Percentiles rank a stretch among this genome's conserved stretches.
Evolutionary conservation across 2,113 vertebrate genomes (phyloP).

Genomic region (Podilymbus podiceps): DNA sequence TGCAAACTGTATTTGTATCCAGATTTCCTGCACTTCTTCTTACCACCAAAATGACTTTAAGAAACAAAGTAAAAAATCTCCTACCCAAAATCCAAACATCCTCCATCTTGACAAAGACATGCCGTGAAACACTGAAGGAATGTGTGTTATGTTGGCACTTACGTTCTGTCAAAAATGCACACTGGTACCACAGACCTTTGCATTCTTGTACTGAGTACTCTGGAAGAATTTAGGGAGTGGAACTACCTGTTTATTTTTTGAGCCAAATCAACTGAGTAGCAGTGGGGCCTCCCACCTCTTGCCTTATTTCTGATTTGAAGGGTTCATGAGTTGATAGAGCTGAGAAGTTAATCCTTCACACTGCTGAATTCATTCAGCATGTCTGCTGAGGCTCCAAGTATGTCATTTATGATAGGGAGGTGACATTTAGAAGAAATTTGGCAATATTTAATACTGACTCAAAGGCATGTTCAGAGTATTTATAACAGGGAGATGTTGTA

Average conservation of each 20-base stretch:
- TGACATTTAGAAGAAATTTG: background rate
- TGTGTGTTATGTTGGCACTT: background rate
- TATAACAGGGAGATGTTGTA: background rate
- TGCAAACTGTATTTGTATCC: background rate
- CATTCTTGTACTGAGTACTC: background rate
- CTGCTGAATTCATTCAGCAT: background rate
- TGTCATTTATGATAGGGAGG: slow-evolving; percentile 11
- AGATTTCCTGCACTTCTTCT: background rate
- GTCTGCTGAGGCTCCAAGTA: background rate
- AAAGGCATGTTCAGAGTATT: background rate
- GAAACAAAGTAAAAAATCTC: background rate
- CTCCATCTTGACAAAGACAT: background rate
- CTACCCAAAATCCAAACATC: background rate
- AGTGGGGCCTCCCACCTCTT: background rate
- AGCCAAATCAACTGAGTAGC: background rate
- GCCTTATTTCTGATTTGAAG: background rate
- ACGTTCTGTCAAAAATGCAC: background rate
- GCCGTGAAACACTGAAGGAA: fast-evolving
- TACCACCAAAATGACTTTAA: background rate
- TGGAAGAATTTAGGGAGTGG: background rate
- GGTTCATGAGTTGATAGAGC: background rate
- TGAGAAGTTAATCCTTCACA: background rate
- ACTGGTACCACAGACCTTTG: background rate
- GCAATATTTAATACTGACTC: slow-evolving; percentile 31
- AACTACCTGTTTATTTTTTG: background rate